Percentiles rank a stretch among this genome's conserved stretches.
phyloP scores from a whole-genome alignment of 2,113 vertebrate genomes.

The Oncorhynchus mykiss region DNA sequence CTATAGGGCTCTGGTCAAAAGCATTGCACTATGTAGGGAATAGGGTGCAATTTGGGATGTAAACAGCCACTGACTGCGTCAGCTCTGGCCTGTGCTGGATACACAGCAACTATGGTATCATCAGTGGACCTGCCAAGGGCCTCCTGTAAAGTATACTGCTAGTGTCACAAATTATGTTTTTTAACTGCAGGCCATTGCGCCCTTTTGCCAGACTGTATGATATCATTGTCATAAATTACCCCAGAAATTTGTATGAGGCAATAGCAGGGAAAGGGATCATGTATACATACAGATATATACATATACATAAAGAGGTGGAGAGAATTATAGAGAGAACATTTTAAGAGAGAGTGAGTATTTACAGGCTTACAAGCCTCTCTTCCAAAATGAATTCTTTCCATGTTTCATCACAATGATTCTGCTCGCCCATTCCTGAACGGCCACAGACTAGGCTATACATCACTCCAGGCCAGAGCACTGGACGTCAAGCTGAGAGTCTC shows the following conservation, averaged over 20 bases:
- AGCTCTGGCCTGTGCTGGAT: slow-evolving; percentile 33
- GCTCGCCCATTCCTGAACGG: slow-evolving; percentile 52
- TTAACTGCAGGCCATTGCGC: slow-evolving; percentile 47
- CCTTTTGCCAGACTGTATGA: slow-evolving; percentile 55
- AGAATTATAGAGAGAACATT: slow-evolving; percentile 28
- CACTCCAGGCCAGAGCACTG: slow-evolving; percentile 25
- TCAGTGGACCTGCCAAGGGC: slow-evolving; percentile 32
- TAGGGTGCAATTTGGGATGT: too few relatives aligned
- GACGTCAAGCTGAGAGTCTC: neutral
- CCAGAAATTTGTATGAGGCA: slow-evolving; percentile 47
- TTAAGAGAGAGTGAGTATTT: slow-evolving; percentile 57
- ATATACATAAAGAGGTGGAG: slow-evolving; percentile 20
- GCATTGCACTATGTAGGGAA: too few relatives aligned
- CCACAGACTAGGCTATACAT: slow-evolving; percentile 3
- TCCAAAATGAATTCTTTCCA: slow-evolving; percentile 72
- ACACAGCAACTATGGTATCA: slow-evolving; percentile 47
- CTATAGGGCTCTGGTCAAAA: too few relatives aligned
- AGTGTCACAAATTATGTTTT: slow-evolving; percentile 43
- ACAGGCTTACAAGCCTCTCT: slow-evolving; percentile 62
- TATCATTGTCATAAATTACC: slow-evolving; percentile 60
- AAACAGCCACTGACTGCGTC: slow-evolving; percentile 11
- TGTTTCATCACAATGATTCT: slow-evolving; percentile 65
- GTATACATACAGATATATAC: too few relatives aligned
- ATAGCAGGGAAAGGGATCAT: slow-evolving; percentile 25
- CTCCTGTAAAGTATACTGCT: slow-evolving; percentile 53